Base-by-base conservation (phyloP, 2,113 vertebrate species). In the Camelus bactrianus region DNA sequence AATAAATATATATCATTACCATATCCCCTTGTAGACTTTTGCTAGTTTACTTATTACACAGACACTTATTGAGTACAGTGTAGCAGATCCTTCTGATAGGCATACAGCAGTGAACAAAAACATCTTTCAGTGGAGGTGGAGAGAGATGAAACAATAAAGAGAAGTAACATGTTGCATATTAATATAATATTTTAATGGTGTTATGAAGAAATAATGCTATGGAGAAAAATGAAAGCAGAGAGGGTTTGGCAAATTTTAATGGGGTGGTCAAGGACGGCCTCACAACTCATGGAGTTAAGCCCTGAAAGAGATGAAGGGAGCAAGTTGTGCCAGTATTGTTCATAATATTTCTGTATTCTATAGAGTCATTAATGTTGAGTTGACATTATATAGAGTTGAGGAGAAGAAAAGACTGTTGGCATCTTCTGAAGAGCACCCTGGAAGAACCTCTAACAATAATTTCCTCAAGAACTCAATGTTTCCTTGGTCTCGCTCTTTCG, bases 1-100 rank as follows among this genome's bases (percentile, higher is more conserved):
- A 89, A 65, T 89, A 73, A 77, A 70, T 69, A 38, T 62, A 93
- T 85, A 69, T 95, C 62, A 58, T 85, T 80, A 79, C 58, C 64
- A 80, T 58, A 64, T 35, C 14, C 30, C 35, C 10, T 30, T 75
- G 56, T 35, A 92, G 42, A 87, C 13, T 93, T 91, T 73, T 81
- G 35, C 24, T 95, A 16, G 14, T 70, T 94, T 38, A 50, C 77
- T 76, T 93, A 83, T 79, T 79, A 14, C 26, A 69, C 24, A 32
- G 35, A n/a, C 94, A 54, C 72, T 93, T 91, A 75, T 20, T 72
- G 28, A n/a, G 17, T 88, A 1, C 2, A 79, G 5, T 69, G 12
- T 85, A 42, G n/a, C 52, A 24, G 19, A 8, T 73, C 65, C 65
- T 20, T 85, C 19, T 52, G 69, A n/a, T 3, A 72, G 35, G 6